Percentiles rank a stretch among this genome's conserved stretches.
Evolutionary conservation across 2,113 vertebrate genomes (phyloP).

Genomic region (Gymnorhina tibicen): DNA sequence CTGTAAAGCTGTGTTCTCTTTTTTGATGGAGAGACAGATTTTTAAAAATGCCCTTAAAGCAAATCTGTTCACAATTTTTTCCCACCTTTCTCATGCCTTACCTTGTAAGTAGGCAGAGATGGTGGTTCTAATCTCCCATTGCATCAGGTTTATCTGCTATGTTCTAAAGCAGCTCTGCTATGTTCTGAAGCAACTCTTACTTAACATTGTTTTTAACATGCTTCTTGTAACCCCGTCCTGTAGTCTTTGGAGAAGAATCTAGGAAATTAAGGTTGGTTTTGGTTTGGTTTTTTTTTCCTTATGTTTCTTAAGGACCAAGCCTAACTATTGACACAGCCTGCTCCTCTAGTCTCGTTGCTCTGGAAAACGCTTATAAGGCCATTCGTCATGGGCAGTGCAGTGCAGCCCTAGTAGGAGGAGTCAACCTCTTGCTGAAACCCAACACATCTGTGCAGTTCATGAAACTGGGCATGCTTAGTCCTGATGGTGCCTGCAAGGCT

Average conservation of each 20-base stretch:
- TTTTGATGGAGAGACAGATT: background rate
- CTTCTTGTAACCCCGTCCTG: background rate
- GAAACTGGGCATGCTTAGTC: slow-evolving; percentile 94
- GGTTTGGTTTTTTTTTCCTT: background rate
- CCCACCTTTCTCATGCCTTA: background rate
- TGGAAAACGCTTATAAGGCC: slow-evolving; percentile 88
- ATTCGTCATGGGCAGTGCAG: slow-evolving; percentile 81
- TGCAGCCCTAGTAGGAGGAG: slow-evolving; percentile 87
- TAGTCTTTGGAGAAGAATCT: background rate
- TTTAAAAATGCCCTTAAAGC: background rate
- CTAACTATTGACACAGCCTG: slow-evolving; percentile 91
- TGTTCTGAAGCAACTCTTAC: background rate
- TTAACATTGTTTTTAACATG: background rate
- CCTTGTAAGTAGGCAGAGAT: background rate
- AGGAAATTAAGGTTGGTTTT: background rate
- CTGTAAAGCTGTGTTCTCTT: background rate
- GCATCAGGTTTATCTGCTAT: background rate
- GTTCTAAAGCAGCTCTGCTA: background rate
- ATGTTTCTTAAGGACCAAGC: slow-evolving; percentile 83
- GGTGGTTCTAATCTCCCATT: background rate
- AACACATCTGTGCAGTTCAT: slow-evolving; percentile 96
- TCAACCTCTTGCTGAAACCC: slow-evolving; percentile 90
- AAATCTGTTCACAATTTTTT: background rate
- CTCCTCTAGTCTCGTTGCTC: slow-evolving; percentile 89
- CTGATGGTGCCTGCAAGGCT: slow-evolving; percentile 85